A percentile compares a stretch with the other conserved stretches of the same genome.
Conservation (phyloP, 92 coral and sea anemone genomes). For the Heliopora coerulea region DNA sequence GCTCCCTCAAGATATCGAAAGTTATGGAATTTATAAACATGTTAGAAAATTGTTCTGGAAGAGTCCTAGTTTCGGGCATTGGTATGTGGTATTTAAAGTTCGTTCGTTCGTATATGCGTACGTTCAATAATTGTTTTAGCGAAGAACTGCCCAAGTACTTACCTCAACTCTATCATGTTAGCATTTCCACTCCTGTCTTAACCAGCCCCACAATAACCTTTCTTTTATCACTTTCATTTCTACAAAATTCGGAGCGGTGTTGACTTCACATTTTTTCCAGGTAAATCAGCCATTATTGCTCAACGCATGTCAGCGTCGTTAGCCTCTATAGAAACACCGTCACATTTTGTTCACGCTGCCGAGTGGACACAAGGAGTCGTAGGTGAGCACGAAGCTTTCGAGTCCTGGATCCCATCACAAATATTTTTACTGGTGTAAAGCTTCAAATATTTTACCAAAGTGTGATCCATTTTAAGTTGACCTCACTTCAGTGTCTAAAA, state of each 20-base stretch:
- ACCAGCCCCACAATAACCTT: too few species aligned
- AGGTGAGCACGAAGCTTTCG: conserved; percentile 24
- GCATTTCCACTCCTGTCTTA: too few species aligned
- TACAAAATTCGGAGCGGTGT: neutral
- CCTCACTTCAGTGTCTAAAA: too few species aligned
- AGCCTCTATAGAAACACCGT: conserved; percentile 31
- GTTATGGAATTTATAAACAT: neutral
- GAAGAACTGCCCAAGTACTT: too few species aligned
- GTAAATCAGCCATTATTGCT: conserved; percentile 34
- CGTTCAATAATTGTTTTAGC: too few species aligned
- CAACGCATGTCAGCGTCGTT: conserved; percentile 35
- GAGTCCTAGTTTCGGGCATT: conserved; percentile 36
- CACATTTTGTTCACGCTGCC: conserved; percentile 30
- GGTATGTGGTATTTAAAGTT: conserved; percentile 32
- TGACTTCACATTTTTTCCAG: neutral
- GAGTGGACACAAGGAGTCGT: conserved; percentile 34
- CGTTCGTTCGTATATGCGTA: too few species aligned
- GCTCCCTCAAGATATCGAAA: conserved; percentile 10
- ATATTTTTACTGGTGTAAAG: too few species aligned
- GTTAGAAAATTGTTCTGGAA: conserved; percentile 29
- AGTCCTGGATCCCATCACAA: too few species aligned
- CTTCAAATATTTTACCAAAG: too few species aligned
- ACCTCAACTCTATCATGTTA: too few species aligned
- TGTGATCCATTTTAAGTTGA: too few species aligned
- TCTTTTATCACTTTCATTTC: too few species aligned